These are phyloP conservation scores for Acrobasis repandana DNA, from an alignment of 2,888 invertebrate genomes.

Conservation along the genomic window DNA sequence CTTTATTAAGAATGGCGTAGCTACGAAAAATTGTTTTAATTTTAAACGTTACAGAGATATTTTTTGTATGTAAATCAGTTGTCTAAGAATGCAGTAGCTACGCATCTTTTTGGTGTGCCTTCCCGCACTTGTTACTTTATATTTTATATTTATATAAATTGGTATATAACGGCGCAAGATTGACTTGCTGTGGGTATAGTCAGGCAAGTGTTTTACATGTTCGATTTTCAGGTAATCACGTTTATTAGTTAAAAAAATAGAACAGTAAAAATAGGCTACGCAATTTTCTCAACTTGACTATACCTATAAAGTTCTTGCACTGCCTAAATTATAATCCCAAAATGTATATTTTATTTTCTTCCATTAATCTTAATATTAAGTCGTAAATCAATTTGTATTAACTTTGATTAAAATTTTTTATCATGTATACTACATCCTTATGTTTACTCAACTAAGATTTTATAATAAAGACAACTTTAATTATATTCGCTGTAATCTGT, in stretches of 20 bases:
- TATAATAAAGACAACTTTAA: background rate
- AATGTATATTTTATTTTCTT: conserved; percentile 62
- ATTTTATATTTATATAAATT: conserved; percentile 12
- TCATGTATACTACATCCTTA: conserved; percentile 56
- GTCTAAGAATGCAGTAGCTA: conserved; percentile 4
- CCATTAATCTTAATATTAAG: conserved; percentile 57
- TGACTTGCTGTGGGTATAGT: background rate
- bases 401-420: conserved; percentile 47
- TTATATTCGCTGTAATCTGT: background rate
- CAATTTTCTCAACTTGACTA: background rate
- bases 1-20: conserved; percentile 3
- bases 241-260: background rate
- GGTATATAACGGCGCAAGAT: background rate
- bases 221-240: background rate
- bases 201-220: background rate
- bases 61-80: background rate
- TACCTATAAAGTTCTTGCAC: conserved; percentile 48
- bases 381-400: conserved; percentile 21
- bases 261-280: background rate
- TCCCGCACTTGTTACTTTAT: too few species aligned
- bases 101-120: background rate
- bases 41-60: background rate
- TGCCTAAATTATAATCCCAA: conserved; percentile 40
- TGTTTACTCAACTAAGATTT: conserved; percentile 15
- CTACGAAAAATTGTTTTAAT: background rate